These are phyloP conservation scores for Romanogobio albipinnatus DNA, from an alignment of 2,113 vertebrate genomes.

Conservation along the genomic window DNA sequence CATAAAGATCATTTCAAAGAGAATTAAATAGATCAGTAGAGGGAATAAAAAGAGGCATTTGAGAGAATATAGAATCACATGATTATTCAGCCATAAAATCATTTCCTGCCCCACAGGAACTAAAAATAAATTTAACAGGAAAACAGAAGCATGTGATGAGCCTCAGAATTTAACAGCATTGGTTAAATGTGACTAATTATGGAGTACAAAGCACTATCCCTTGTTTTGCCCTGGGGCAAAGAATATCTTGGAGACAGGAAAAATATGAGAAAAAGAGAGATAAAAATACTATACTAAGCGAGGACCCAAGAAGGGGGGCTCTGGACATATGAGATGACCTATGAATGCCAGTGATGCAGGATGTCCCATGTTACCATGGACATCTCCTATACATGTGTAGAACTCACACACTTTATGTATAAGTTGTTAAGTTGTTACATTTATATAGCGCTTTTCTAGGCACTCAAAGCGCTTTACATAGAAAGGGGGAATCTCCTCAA, in stretches of 20 bases:
- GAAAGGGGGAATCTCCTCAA: too few species aligned
- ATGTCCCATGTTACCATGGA: conserved; percentile 51
- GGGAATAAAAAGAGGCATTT: neutral
- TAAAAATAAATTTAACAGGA: conserved; percentile 13
- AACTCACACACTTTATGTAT: neutral
- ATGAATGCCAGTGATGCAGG: conserved; percentile 36
- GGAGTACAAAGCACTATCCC: neutral
- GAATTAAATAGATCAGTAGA: conserved; percentile 37
- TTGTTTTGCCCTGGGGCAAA: neutral
- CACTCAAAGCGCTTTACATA: too few species aligned
- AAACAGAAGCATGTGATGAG: conserved; percentile 11
- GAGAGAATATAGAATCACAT: neutral
- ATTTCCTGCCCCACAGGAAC: neutral
- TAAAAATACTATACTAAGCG: neutral
- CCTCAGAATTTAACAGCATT: neutral
- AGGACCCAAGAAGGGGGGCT: neutral
- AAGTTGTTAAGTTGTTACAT: too few species aligned
- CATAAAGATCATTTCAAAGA: conserved; percentile 11
- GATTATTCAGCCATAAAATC: neutral
- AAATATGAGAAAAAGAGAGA: neutral
- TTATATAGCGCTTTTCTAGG: too few species aligned
- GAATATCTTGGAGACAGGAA: conserved; percentile 9
- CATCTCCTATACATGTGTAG: conserved; percentile 18
- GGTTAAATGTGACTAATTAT: conserved; percentile 30
- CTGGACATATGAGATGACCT: conserved; percentile 6